phyloP scores from a whole-genome alignment of 2,888 invertebrate genomes.

The Morpho deidamia region DNA sequence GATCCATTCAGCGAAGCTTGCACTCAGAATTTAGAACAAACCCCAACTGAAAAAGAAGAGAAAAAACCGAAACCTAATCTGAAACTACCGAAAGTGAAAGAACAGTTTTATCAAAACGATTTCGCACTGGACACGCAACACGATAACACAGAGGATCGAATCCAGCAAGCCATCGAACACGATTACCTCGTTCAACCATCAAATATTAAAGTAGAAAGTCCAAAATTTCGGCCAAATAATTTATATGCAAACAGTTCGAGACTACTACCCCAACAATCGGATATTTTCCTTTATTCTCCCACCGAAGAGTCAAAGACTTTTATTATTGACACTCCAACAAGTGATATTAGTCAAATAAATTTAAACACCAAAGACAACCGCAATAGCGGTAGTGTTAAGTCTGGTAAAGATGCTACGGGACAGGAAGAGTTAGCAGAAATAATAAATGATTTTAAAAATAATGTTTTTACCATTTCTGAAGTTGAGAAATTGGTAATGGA shows the following conservation, averaged over 20 bases:
- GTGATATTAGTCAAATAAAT: conserved; percentile 72
- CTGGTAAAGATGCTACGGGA: conserved; percentile 63
- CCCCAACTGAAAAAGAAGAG: conserved; percentile 35
- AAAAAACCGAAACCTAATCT: conserved; percentile 69
- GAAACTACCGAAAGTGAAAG: conserved; percentile 59
- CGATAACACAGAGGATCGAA: conserved; percentile 51
- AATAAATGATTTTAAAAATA: conserved; percentile 93
- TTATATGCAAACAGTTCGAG: conserved; percentile 68
- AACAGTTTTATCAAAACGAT: conserved; percentile 73
- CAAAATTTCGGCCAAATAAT: conserved; percentile 69
- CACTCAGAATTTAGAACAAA: conserved; percentile 63
- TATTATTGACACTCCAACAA: conserved; percentile 68
- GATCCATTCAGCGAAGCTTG: conserved; percentile 74
- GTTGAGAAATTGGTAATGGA: conserved; percentile 91
- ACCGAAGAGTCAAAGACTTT: conserved; percentile 71
- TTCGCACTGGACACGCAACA: conserved; percentile 51
- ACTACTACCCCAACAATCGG: conserved; percentile 59
- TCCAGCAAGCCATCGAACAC: conserved; percentile 73
- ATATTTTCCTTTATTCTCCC: conserved; percentile 69
- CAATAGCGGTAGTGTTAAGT: conserved; percentile 61
- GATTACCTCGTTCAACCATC: conserved; percentile 81
- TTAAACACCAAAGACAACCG: conserved; percentile 59
- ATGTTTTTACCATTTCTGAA: conserved; percentile 90
- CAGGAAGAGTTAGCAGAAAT: conserved; percentile 92
- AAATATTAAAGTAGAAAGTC: conserved; percentile 78